These are phyloP conservation scores for Sylvilagus floridanus DNA, from an alignment of 2,797 vertebrate species.

Conservation along the genomic window DNA sequence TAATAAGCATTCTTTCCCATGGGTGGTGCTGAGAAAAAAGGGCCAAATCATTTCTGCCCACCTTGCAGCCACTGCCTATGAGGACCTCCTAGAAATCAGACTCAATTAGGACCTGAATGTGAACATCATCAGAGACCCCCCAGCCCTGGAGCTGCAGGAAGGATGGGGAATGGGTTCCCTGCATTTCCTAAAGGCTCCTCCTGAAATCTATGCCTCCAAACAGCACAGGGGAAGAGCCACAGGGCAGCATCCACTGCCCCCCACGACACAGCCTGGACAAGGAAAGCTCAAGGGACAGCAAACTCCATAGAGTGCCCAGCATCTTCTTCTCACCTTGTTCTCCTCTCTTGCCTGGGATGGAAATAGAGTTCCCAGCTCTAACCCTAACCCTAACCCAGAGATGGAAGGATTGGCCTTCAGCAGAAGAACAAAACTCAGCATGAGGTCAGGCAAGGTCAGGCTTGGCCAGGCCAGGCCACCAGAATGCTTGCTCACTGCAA, in stretches of 20 bases:
- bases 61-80: neutral
- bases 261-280: neutral
- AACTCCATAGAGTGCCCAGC: neutral
- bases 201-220: neutral
- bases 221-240: neutral
- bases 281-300: neutral
- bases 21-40: neutral
- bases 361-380: neutral
- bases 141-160: neutral
- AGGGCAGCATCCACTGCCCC: neutral
- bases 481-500: neutral
- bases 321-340: neutral
- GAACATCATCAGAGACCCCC: neutral
- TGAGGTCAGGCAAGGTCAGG: neutral
- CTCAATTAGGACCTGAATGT: neutral
- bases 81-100: constrained; percentile 1
- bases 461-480: neutral
- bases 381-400: too few species aligned
- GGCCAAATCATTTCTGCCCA: too few species aligned
- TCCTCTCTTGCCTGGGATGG: neutral
- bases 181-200: neutral
- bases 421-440: neutral
- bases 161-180: neutral
- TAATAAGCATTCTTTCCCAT: neutral
- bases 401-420: neutral